A percentile compares a stretch with the other conserved stretches of the same genome.
phyloP scores from a whole-genome alignment of 2,888 invertebrate species.

The Altica lythri region DNA sequence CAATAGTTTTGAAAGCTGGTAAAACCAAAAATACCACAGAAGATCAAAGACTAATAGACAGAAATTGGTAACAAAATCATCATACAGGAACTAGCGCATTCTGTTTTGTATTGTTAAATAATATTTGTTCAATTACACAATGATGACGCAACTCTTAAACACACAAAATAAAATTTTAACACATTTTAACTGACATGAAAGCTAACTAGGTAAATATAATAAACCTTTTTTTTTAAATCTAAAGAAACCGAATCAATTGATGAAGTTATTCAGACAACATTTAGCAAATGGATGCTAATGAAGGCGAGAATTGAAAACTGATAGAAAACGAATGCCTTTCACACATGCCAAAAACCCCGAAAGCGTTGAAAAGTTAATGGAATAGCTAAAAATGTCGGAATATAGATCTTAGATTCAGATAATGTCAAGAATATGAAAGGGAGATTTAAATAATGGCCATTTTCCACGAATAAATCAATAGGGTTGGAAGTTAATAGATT shows the following conservation, averaged over 20 bases:
- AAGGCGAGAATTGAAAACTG: slow-evolving; percentile 19
- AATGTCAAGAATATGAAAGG: slow-evolving; percentile 29
- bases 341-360: slow-evolving; percentile 30
- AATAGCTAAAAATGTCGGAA: slow-evolving; percentile 31
- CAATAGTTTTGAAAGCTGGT: no score
- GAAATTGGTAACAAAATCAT: no score
- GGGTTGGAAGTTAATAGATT: slow-evolving; percentile 27
- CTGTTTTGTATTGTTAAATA: no score
- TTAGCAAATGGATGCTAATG: slow-evolving; percentile 22
- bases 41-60: no score
- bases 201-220: slow-evolving; percentile 3
- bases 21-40: no score
- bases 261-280: no score
- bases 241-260: slow-evolving; percentile 19
- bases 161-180: slow-evolving; percentile 6
- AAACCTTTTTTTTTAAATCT: not conserved
- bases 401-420: slow-evolving; percentile 31
- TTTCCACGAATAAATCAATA: slow-evolving; percentile 27
- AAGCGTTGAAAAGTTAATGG: slow-evolving; percentile 28
- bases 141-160: slow-evolving; percentile 1
- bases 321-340: slow-evolving; percentile 27
- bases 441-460: slow-evolving; percentile 30
- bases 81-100: no score
- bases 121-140: not conserved
- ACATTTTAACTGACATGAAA: slow-evolving; percentile 3